These are phyloP conservation scores for Pristionchus exspectatus DNA, from an alignment of 2,888 invertebrate genomes.

Conservation along the genomic window DNA sequence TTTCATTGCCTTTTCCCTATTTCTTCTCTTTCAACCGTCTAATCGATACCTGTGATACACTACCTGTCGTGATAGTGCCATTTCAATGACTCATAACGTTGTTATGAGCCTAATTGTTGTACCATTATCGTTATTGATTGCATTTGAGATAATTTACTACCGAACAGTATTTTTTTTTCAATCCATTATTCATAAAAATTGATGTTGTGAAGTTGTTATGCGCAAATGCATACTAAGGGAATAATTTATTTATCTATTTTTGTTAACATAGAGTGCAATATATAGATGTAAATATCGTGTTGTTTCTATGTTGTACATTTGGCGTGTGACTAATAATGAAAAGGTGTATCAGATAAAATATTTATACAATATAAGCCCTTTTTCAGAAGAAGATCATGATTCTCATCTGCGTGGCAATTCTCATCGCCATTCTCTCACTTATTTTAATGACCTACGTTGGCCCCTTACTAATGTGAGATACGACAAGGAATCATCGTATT, in stretches of 20 bases:
- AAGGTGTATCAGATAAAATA: slow-evolving; percentile 16
- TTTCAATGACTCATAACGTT: neutral
- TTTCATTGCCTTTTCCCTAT: neutral
- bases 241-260: neutral
- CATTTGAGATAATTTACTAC: neutral
- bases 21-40: slow-evolving; percentile 1
- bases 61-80: slow-evolving; percentile 23
- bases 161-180: neutral
- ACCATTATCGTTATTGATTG: slow-evolving; percentile 7
- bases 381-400: slow-evolving; percentile 95
- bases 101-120: slow-evolving; percentile 10
- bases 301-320: slow-evolving; percentile 18
- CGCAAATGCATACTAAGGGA: neutral
- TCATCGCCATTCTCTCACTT: slow-evolving; percentile 85
- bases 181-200: neutral
- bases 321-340: slow-evolving; percentile 8
- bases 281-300: slow-evolving; percentile 20
- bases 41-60: slow-evolving; percentile 43
- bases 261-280: slow-evolving; percentile 24
- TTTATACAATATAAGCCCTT: neutral
- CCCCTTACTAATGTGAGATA: slow-evolving; percentile 29
- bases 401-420: slow-evolving; percentile 90
- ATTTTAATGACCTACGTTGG: slow-evolving; percentile 48
- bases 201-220: neutral
- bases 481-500: neutral